These are phyloP conservation scores for Rhynchonycteris naso DNA, from an alignment of 2,797 vertebrate genomes.

Conservation along the genomic window DNA sequence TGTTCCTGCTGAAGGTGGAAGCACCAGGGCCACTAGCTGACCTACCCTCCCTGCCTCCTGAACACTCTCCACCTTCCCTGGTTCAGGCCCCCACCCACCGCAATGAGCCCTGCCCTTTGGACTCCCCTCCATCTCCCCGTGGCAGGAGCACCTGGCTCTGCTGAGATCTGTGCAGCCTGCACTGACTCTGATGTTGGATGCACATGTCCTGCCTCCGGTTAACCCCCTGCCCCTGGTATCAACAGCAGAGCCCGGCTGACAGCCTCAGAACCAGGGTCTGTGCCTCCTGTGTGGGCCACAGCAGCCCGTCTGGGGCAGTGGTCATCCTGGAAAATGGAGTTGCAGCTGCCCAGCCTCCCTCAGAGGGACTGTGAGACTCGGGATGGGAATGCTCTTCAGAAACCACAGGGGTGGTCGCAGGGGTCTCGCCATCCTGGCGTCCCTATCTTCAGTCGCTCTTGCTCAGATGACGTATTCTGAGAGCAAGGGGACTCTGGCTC, in stretches of 20 bases:
- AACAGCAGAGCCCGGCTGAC: background rate
- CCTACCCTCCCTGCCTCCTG: background rate
- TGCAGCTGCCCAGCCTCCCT: accelerated
- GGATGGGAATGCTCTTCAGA: background rate
- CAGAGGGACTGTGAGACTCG: accelerated
- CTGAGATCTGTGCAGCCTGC: background rate
- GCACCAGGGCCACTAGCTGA: background rate
- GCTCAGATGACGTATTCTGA: background rate
- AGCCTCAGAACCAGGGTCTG: background rate
- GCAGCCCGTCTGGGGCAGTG: background rate
- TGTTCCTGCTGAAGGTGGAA: background rate
- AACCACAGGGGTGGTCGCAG: accelerated
- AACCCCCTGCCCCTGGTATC: background rate
- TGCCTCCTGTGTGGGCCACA: accelerated
- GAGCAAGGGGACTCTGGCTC: background rate
- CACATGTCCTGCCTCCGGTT: background rate
- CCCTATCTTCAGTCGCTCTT: background rate
- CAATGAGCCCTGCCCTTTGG: accelerated
- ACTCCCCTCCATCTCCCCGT: accelerated
- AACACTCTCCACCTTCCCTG: background rate
- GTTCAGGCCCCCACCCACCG: background rate
- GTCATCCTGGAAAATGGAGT: no score
- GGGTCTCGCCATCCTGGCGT: accelerated
- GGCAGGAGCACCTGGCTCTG: background rate
- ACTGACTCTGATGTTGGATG: background rate